Evolutionary conservation across 2,888 invertebrate species (phyloP).

Genomic region (Sylvicola cinctus): DNA sequence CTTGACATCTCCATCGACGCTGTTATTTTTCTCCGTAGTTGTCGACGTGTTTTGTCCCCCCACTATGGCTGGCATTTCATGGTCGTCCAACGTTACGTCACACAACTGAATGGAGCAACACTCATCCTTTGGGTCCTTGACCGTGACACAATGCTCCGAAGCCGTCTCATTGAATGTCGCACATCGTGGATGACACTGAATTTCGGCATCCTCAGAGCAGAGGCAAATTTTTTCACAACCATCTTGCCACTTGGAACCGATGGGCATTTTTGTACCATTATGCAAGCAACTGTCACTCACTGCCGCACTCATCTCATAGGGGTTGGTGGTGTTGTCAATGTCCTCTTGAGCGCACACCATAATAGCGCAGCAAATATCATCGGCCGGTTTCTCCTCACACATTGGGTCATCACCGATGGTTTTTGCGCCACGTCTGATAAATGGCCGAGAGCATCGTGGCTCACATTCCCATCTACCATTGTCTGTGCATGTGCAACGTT

Average conservation of each 20-base stretch:
- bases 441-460: constrained; percentile 49
- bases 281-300: constrained; percentile 10
- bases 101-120: constrained; percentile 75
- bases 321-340: constrained; percentile 2
- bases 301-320: neutral
- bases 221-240: constrained; percentile 62
- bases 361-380: constrained; percentile 49
- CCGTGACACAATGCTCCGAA: constrained; percentile 56
- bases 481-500: constrained; percentile 49
- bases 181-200: constrained; percentile 55
- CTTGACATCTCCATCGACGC: constrained; percentile 11
- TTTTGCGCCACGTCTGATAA: constrained; percentile 45
- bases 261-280: constrained; percentile 43
- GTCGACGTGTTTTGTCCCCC: constrained; percentile 9
- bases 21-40: constrained; percentile 18
- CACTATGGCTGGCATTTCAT: constrained; percentile 31
- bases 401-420: constrained; percentile 43
- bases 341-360: constrained; percentile 45
- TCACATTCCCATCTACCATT: constrained; percentile 52
- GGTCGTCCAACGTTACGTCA: constrained; percentile 61
- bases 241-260: constrained; percentile 53
- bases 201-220: constrained; percentile 49
- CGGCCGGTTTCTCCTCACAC: constrained; percentile 47
- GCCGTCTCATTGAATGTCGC: constrained; percentile 31
- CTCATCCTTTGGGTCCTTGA: constrained; percentile 60